Evolutionary conservation across 92 coral and sea anemone species (phyloP).

Genomic region (Blastomussa wellsi): DNA sequence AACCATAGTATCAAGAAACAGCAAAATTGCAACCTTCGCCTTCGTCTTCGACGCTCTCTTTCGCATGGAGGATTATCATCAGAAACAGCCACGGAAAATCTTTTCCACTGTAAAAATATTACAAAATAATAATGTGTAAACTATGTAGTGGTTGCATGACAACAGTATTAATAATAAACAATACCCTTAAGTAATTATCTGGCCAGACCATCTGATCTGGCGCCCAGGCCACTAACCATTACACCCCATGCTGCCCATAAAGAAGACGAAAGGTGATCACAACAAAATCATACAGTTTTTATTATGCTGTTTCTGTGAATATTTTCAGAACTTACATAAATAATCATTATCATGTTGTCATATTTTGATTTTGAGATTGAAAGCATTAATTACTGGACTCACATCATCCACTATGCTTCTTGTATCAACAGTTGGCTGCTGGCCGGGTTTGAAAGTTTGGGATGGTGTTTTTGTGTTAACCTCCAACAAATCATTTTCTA

Average conservation of each 20-base stretch:
- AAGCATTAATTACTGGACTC: neutral
- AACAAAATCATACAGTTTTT: no score
- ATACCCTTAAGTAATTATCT: no score
- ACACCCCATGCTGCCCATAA: no score
- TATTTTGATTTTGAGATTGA: neutral
- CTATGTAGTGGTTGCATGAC: no score
- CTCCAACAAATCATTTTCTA: constrained; percentile 6
- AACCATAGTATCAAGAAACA: neutral
- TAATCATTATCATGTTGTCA: no score
- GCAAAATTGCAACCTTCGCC: constrained; percentile 10
- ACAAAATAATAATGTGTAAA: neutral
- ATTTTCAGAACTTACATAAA: neutral
- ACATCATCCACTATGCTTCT: constrained; percentile 33
- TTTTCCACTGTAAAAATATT: constrained; percentile 13
- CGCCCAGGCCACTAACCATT: no score
- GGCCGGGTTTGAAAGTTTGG: no score
- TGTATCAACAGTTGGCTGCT: neutral
- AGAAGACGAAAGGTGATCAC: no score
- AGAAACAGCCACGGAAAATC: constrained; percentile 26
- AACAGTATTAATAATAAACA: no score
- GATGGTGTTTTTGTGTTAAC: neutral
- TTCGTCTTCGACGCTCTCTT: constrained; percentile 9
- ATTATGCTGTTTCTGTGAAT: neutral
- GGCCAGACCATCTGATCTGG: no score
- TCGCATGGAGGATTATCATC: neutral